Percentiles rank a stretch among this genome's conserved stretches.
Evolutionary conservation across 2,113 vertebrate species (phyloP).

Genomic region (Lamprotornis superbus): DNA sequence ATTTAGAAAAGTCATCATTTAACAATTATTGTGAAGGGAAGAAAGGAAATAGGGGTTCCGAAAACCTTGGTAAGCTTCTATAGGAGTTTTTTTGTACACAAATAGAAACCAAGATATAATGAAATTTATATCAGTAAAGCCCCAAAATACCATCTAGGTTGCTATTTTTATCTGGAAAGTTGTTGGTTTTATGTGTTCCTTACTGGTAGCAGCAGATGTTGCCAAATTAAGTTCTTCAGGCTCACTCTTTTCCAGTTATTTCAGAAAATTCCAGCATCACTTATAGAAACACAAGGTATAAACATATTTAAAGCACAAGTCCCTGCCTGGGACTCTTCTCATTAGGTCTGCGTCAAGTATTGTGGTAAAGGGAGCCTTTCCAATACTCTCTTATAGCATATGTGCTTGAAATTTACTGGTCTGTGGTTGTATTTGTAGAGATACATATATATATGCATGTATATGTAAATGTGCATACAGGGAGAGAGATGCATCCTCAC

Average conservation of each 20-base stretch:
- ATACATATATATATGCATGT: background rate
- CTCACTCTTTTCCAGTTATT: background rate
- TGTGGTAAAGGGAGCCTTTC: background rate
- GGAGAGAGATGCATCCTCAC: background rate
- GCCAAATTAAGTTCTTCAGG: background rate
- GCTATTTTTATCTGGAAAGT: background rate
- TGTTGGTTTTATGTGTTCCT: background rate
- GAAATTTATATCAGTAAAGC: background rate
- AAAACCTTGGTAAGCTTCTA: background rate
- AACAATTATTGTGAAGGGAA: background rate
- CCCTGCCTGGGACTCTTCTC: background rate
- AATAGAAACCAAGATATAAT: background rate
- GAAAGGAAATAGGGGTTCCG: background rate
- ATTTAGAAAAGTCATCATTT: background rate
- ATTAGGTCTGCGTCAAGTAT: background rate
- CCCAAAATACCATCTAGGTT: background rate
- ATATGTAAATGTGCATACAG: background rate
- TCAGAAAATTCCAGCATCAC: background rate
- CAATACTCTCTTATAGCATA: background rate
- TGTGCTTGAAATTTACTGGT: background rate
- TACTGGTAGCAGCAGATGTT: background rate
- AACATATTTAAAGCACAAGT: background rate
- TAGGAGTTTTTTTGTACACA: background rate
- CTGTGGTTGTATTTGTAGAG: background rate
- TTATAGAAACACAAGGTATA: background rate